Percentiles rank a stretch among this genome's conserved stretches.
Evolutionary conservation across 2,888 invertebrate species (phyloP).

Genomic region (Cosmopolites sordidus): DNA sequence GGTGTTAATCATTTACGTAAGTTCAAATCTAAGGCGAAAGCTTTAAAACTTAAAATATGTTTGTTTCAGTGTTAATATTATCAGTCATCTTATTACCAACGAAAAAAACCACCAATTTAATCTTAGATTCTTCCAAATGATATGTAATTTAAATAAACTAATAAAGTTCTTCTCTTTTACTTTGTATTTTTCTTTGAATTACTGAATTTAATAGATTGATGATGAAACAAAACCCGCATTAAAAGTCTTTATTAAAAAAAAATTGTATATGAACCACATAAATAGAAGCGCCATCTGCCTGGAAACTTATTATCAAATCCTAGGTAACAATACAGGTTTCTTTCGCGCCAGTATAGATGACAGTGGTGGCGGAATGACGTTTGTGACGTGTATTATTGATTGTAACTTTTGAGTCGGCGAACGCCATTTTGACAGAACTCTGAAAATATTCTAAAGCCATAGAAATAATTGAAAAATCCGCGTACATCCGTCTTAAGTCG

Average conservation of each 20-base stretch:
- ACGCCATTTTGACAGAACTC: constrained; percentile 51
- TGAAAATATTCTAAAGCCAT: constrained; percentile 45
- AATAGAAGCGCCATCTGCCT: no score
- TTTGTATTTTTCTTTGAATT: no score
- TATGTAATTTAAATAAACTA: no score
- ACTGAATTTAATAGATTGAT: no score
- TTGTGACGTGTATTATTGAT: constrained; percentile 17
- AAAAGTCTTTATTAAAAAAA: no score
- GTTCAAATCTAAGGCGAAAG: constrained; percentile 21
- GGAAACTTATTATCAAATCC: no score
- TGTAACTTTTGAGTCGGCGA: constrained; percentile 43
- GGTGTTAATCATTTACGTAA: constrained; percentile 43
- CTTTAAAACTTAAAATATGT: not conserved
- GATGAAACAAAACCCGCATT: no score
- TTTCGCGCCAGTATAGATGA: no score
- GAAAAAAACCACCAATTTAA: not conserved
- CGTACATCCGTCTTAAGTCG: constrained; percentile 49
- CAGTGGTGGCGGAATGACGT: not conserved
- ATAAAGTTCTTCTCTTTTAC: no score
- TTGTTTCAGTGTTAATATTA: not conserved
- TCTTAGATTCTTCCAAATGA: not conserved
- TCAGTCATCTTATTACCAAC: not conserved
- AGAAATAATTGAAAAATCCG: constrained; percentile 45
- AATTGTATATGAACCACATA: no score
- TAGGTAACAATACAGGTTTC: no score